These are phyloP conservation scores for Drosophila multiciliata DNA, from an alignment of 2,888 invertebrate genomes.

Conservation along the genomic window DNA sequence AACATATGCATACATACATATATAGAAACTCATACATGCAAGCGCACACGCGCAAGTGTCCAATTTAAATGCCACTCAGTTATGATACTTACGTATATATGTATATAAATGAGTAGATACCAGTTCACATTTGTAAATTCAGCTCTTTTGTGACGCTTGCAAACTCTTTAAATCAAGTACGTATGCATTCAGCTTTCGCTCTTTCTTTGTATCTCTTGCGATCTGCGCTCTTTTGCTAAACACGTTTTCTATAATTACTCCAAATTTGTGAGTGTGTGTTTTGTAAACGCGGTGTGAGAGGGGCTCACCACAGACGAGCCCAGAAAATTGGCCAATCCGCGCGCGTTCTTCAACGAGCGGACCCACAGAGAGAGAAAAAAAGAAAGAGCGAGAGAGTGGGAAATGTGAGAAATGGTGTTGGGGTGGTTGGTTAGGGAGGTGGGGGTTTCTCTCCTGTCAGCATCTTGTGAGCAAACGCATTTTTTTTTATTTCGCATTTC, in stretches of 20 bases:
- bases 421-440: not conserved
- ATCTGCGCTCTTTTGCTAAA: slow-evolving; percentile 35
- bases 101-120: slow-evolving; percentile 39
- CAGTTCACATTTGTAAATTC: slow-evolving; percentile 54
- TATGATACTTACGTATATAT: slow-evolving; percentile 10
- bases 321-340: slow-evolving; percentile 72
- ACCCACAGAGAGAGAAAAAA: slow-evolving; percentile 15
- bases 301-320: slow-evolving; percentile 61
- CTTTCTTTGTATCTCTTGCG: slow-evolving; percentile 4
- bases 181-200: slow-evolving; percentile 58
- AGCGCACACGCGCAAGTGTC: slow-evolving; percentile 37
- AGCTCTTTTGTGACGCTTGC: slow-evolving; percentile 48
- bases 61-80: slow-evolving; percentile 38
- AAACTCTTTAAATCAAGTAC: slow-evolving; percentile 40
- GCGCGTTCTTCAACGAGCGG: slow-evolving; percentile 43
- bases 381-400: not conserved
- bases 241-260: slow-evolving; percentile 29
- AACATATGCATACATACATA: slow-evolving; percentile 6
- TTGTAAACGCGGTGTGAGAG: slow-evolving; percentile 36
- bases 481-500: not conserved
- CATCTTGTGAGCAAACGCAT: slow-evolving; percentile 42
- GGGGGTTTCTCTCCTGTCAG: slow-evolving; percentile 13
- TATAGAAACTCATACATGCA: slow-evolving; percentile 11
- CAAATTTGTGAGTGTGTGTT: slow-evolving; percentile 29
- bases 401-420: not conserved